phyloP scores from a whole-genome alignment of 1,140 invertebrate species.

The Macrocentrus cingulum region DNA sequence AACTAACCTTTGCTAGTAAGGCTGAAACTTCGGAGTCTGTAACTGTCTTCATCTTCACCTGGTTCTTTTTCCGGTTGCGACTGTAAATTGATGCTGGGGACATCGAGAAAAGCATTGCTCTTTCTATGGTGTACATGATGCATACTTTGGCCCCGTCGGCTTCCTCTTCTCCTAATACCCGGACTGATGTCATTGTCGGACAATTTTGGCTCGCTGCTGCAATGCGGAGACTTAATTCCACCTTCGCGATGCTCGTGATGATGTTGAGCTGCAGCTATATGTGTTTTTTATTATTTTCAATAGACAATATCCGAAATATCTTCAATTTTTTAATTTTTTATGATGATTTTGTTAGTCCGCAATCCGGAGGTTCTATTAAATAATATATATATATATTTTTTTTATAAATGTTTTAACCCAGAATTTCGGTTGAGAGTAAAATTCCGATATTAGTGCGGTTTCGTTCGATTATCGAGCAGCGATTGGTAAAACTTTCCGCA shows the following conservation, averaged over 20 bases:
- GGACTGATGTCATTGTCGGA: constrained; percentile 62
- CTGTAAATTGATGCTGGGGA: constrained; percentile 62
- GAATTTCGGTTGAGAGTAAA: no score
- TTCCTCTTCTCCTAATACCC: constrained; percentile 59
- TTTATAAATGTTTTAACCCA: no score
- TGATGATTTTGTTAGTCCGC: no score
- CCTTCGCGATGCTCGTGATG: constrained; percentile 56
- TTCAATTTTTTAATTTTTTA: no score
- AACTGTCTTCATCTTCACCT: constrained; percentile 77
- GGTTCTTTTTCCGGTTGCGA: constrained; percentile 48
- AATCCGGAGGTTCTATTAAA: no score
- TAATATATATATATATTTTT: no score
- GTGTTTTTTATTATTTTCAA: no score
- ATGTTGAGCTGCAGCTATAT: constrained; percentile 45
- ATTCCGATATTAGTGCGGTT: no score
- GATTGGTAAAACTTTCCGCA: no score
- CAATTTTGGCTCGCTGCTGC: constrained; percentile 64
- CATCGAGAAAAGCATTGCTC: constrained; percentile 78
- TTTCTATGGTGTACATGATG: constrained; percentile 63
- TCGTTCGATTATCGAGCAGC: no score
- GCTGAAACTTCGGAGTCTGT: constrained; percentile 84
- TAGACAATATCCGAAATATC: no score
- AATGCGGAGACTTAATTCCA: constrained; percentile 53
- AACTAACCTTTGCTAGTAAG: constrained; percentile 80
- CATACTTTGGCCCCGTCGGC: constrained; percentile 60